A percentile compares a stretch with the other conserved stretches of the same genome.
Conservation (phyloP, 2,797 vertebrate genomes). For the Lycodopsis pacificus region DNA sequence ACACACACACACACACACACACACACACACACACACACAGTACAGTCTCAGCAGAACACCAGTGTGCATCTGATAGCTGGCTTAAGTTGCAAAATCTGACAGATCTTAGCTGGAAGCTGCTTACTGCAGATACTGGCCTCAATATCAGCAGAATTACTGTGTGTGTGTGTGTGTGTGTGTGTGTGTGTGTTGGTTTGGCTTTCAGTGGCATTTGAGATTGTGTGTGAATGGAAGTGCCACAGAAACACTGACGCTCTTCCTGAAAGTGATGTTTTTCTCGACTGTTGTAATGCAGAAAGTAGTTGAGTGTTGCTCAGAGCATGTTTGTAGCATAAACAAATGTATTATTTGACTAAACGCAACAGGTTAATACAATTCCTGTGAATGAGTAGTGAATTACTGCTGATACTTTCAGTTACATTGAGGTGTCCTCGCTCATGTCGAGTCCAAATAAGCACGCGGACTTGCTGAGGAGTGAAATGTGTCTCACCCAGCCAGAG, state of each 20-base stretch:
- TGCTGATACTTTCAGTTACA: not conserved
- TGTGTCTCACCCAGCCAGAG: slow-evolving; percentile 92
- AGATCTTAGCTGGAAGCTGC: slow-evolving; percentile 78
- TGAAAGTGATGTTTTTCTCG: slow-evolving; percentile 16
- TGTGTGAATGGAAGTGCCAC: slow-evolving; percentile 20
- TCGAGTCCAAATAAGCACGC: not conserved
- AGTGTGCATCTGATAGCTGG: slow-evolving; percentile 69
- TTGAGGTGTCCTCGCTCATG: not conserved
- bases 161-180: slow-evolving; percentile 43
- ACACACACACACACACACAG: slow-evolving; percentile 31
- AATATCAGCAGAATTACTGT: slow-evolving; percentile 75
- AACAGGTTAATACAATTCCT: not conserved
- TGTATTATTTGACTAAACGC: not conserved
- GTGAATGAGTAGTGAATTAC: not conserved
- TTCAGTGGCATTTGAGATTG: slow-evolving; percentile 53
- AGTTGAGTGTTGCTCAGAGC: not conserved
- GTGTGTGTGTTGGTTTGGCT: slow-evolving; percentile 27
- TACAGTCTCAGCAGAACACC: slow-evolving; percentile 73
- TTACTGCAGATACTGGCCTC: slow-evolving; percentile 75
- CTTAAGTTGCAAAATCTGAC: slow-evolving; percentile 80
- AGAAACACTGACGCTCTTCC: slow-evolving; percentile 1
- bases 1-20: slow-evolving; percentile 33
- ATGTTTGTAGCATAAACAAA: not conserved
- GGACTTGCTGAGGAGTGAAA: not conserved
- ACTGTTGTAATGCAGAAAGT: not conserved